Conservation (phyloP, 2,888 invertebrate species). For the Lithophane ornitopus region DNA sequence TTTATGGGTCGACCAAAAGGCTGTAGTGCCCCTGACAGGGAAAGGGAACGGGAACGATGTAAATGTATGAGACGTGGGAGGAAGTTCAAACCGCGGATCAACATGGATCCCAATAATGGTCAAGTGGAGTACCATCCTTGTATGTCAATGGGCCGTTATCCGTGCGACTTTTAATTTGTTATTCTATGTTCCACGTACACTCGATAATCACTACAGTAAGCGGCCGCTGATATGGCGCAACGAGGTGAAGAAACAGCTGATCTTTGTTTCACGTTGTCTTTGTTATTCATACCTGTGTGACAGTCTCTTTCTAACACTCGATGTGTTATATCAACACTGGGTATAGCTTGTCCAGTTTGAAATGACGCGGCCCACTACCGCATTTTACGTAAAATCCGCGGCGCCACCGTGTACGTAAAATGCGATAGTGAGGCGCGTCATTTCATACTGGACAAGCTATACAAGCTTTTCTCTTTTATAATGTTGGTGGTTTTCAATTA, state of each 20-base stretch:
- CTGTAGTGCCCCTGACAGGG: constrained; percentile 42
- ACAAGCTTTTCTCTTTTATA: not conserved
- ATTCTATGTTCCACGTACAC: not conserved
- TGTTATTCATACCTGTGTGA: not conserved
- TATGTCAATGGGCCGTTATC: constrained; percentile 60
- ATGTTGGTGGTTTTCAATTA: not conserved
- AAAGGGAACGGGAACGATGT: constrained; percentile 57
- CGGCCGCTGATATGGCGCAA: not conserved
- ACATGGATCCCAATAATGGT: constrained; percentile 43
- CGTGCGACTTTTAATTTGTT: constrained; percentile 60
- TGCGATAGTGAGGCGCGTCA: too few species aligned
- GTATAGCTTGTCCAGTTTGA: not conserved
- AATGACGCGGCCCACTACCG: too few species aligned
- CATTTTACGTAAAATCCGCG: too few species aligned
- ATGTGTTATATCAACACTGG: not conserved
- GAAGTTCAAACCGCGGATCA: constrained; percentile 49
- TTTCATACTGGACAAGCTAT: too few species aligned
- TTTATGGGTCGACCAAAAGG: constrained; percentile 5
- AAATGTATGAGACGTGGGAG: constrained; percentile 44
- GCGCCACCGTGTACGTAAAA: too few species aligned
- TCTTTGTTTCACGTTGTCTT: not conserved
- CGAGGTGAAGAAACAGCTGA: not conserved
- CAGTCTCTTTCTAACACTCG: not conserved
- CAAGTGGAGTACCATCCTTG: constrained; percentile 60
- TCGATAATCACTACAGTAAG: not conserved